Evolutionary conservation across 2,797 vertebrate genomes (phyloP).

Genomic region (Arremon aurantiirostris): DNA sequence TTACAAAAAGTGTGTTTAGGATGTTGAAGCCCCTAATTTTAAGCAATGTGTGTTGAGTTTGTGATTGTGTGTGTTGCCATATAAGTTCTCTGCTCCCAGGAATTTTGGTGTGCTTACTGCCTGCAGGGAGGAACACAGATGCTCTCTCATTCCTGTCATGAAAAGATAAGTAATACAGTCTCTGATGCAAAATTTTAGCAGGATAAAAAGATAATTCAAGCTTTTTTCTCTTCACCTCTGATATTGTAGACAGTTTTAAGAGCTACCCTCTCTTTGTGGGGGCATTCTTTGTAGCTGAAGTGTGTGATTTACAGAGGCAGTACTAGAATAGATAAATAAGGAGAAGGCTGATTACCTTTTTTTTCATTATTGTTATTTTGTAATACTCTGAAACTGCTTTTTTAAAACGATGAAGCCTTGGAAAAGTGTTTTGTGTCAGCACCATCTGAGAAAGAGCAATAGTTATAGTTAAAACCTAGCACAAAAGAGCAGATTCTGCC

Average conservation of each 20-base stretch:
- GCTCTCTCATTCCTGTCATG: constrained; percentile 9
- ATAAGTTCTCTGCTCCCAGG: constrained; percentile 31
- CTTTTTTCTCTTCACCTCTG: not conserved
- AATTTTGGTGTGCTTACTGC: not conserved
- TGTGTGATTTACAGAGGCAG: not conserved
- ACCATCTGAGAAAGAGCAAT: not conserved
- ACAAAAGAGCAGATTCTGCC: not conserved
- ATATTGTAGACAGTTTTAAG: not conserved
- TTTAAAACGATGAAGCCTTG: not conserved
- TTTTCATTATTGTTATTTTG: not conserved
- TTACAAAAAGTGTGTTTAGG: not conserved
- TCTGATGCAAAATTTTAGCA: constrained; percentile 20
- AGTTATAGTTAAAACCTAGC: not conserved
- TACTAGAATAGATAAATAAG: not conserved
- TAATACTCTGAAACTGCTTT: not conserved
- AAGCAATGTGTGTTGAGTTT: not conserved
- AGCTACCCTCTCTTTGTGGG: not conserved
- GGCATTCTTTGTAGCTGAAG: not conserved
- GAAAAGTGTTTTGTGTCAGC: not conserved
- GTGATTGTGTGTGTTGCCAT: constrained; percentile 2
- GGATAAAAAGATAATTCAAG: not conserved
- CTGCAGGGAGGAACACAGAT: constrained; percentile 4
- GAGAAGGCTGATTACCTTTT: not conserved
- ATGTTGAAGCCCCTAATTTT: not conserved
- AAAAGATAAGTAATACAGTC: constrained; percentile 14